phyloP scores from a whole-genome alignment of 1,140 invertebrate species.

The Dendroctonus ponderosae region DNA sequence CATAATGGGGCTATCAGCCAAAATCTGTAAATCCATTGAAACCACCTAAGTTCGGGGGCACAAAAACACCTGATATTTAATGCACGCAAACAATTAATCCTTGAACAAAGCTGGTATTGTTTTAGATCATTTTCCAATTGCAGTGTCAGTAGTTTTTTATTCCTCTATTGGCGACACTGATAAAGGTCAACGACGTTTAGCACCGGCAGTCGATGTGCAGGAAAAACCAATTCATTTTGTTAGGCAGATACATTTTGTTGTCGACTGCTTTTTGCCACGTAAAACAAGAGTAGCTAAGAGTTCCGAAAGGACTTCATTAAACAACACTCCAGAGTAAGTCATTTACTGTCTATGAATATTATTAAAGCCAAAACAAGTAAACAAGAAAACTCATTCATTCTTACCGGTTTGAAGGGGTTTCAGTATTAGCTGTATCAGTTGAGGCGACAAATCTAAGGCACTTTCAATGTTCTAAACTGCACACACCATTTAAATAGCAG shows the following conservation, averaged over 20 bases:
- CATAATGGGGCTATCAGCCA: too few relatives aligned
- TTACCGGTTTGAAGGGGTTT: background rate
- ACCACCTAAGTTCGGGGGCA: too few relatives aligned
- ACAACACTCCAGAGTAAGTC: background rate
- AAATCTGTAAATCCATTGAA: too few relatives aligned
- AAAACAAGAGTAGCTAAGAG: background rate
- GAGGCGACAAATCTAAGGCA: too few relatives aligned
- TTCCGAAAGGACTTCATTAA: background rate
- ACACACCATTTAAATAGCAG: too few relatives aligned
- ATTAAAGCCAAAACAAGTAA: background rate
- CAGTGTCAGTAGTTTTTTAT: background rate
- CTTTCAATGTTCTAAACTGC: too few relatives aligned
- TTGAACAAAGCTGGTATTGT: background rate
- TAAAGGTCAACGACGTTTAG: background rate
- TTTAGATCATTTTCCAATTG: background rate
- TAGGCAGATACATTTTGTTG: background rate
- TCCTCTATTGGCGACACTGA: background rate
- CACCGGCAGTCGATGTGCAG: background rate
- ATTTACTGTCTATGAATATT: background rate
- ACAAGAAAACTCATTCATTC: background rate
- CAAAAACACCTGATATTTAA: too few relatives aligned
- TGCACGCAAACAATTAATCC: background rate
- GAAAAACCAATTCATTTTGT: conserved; percentile 1
- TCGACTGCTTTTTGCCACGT: background rate
- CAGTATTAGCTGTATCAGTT: background rate